A percentile compares a stretch with the other conserved stretches of the same genome.
Conservation (phyloP, 2,113 vertebrate genomes). For the Thunnus maccoyii region DNA sequence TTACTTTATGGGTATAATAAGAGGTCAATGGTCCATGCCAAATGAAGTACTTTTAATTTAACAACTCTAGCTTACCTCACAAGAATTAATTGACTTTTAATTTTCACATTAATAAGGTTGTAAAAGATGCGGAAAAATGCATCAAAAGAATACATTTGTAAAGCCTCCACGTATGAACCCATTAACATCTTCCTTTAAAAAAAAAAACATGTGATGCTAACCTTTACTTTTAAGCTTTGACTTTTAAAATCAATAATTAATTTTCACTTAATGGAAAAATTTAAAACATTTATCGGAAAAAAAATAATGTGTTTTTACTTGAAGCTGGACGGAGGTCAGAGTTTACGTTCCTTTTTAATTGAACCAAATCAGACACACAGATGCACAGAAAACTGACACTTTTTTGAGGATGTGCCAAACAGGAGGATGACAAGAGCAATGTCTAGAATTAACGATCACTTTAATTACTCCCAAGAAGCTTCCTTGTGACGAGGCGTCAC, state of each 20-base stretch:
- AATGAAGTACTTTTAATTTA: no score
- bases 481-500: neutral
- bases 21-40: no score
- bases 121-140: neutral
- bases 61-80: neutral
- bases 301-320: neutral
- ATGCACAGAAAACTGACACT: neutral
- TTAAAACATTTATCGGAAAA: no score
- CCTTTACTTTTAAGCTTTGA: no score
- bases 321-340: neutral
- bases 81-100: neutral
- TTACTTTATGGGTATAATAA: no score
- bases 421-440: neutral
- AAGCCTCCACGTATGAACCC: no score
- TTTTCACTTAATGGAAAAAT: no score
- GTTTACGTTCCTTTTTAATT: neutral
- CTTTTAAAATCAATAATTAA: no score
- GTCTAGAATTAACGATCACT: constrained; percentile 1
- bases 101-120: neutral
- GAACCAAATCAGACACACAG: neutral
- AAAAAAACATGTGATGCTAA: no score
- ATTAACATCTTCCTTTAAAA: no score
- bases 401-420: neutral
- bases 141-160: no score
- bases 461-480: constrained; percentile 15